A percentile compares a stretch with the other conserved stretches of the same genome.
These are phyloP conservation scores for Pterophyllum scalare DNA, from an alignment of 2,113 vertebrate species.

Conservation along the genomic window DNA sequence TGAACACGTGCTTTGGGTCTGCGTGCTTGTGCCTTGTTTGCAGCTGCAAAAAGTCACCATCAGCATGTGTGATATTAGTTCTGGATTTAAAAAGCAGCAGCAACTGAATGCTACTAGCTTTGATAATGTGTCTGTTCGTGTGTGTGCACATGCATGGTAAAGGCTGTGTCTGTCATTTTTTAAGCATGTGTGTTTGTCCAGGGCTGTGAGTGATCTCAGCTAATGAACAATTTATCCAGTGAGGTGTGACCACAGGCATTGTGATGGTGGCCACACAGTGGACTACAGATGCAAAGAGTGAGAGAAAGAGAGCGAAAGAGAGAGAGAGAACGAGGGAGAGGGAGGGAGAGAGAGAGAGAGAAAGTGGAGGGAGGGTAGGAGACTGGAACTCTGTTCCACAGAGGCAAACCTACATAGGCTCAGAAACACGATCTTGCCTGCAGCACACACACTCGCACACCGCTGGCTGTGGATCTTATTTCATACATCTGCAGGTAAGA, in stretches of 20 bases:
- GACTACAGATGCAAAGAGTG: constrained; percentile 69
- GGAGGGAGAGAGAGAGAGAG: constrained; percentile 27
- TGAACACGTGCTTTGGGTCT: neutral
- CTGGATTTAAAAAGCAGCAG: constrained; percentile 17
- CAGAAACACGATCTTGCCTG: constrained; percentile 66
- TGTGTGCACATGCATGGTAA: neutral
- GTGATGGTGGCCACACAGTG: constrained; percentile 70
- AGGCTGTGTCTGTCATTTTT: constrained; percentile 25
- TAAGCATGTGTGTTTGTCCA: constrained; percentile 46
- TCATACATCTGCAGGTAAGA: constrained; percentile 66
- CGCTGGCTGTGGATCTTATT: constrained; percentile 64
- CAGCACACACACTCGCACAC: constrained; percentile 54
- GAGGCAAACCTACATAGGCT: constrained; percentile 65
- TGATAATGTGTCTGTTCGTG: neutral
- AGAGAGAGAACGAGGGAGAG: constrained; percentile 40
- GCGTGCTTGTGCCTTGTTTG: neutral
- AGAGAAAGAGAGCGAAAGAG: constrained; percentile 42
- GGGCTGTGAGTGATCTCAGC: constrained; percentile 43
- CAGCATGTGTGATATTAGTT: neutral
- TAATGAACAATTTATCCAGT: constrained; percentile 78
- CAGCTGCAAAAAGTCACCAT: neutral
- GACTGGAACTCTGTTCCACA: constrained; percentile 72
- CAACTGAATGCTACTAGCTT: neutral
- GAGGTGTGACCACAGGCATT: constrained; percentile 80
- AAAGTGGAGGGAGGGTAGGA: constrained; percentile 58